Evolutionary conservation across 2,797 vertebrate species (phyloP).

Genomic region (Spinus pinus): DNA sequence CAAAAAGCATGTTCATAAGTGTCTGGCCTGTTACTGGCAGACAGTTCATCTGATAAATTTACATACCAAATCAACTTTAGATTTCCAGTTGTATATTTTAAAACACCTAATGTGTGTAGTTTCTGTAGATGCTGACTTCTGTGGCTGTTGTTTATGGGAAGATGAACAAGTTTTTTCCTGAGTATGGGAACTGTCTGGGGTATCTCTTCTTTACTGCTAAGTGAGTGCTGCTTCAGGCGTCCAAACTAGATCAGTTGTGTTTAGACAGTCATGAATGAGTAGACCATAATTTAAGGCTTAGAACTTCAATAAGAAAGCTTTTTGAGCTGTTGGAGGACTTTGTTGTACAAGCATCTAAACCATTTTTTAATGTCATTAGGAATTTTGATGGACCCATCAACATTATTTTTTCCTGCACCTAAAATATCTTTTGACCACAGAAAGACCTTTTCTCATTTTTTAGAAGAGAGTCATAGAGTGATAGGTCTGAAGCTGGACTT

Average conservation of each 20-base stretch:
- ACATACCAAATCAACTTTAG: neutral
- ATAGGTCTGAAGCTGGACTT: neutral
- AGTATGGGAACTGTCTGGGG: neutral
- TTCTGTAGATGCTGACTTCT: neutral
- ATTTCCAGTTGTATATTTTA: neutral
- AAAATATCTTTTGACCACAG: neutral
- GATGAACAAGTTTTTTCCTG: neutral
- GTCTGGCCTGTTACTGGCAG: neutral
- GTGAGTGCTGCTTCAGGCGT: neutral
- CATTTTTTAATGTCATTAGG: neutral
- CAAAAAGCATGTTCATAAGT: rapidly evolving
- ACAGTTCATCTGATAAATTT: neutral
- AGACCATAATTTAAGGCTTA: neutral
- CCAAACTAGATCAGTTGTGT: neutral
- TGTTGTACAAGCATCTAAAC: neutral
- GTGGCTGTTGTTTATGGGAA: neutral
- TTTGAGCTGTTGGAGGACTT: neutral
- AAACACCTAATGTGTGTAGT: neutral
- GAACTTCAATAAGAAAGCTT: neutral
- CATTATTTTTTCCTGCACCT: neutral
- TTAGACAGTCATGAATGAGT: neutral
- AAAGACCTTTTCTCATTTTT: neutral
- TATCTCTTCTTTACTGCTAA: neutral
- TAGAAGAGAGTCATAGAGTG: neutral
- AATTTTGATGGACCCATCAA: neutral